Base-by-base conservation (phyloP, 2,797 vertebrate species). In the Chiloscyllium punctatum region DNA sequence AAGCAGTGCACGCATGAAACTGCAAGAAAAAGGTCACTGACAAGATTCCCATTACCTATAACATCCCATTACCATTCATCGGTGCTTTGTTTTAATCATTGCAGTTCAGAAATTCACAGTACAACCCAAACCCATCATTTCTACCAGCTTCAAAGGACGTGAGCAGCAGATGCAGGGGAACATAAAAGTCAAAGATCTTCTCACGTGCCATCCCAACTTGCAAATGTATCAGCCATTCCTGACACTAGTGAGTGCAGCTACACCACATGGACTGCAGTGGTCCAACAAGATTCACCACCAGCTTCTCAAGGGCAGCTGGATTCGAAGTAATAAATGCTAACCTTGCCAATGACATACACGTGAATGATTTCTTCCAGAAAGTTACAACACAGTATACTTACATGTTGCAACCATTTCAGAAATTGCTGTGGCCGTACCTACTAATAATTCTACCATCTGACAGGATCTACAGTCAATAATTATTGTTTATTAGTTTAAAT, bases 401-500 rank as follows among this genome's bases (percentile, higher is more conserved):
- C 37, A 48, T 7, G 51, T 30, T 88, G 57, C 48, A 57, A 88
- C 13, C 25, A 27, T 88, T 88, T 88, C 21, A 18, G 53, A 62
- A n/a, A n/a, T 33, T 62, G 87, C 53, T 62, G 51, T 57, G 51
- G 86, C 33, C 53, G 57, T 62, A 87, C 15, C 57, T 30, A 7
- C 15, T 62, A n/a, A 33, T 66, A 62, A 62, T 62, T 90, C 82
- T 42, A 84, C 42, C 57, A 33, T 53, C 87, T 90, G 48, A 53
- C 53, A 62, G 13, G 30, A 62, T 62, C 27, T 62, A 90, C 11
- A 90, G 33, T 84, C 42, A 84, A 84, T 84, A 84, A 84, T 84
- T 90, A 30, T 5, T 88, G 53, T 57, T 57, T 57, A 84, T 84
- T 84, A 84, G 79, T 84, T 84, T 84, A 84, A 84, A 84, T 84